Evolutionary conservation across 2,113 vertebrate genomes (phyloP).

Genomic region (Candoia aspera): DNA sequence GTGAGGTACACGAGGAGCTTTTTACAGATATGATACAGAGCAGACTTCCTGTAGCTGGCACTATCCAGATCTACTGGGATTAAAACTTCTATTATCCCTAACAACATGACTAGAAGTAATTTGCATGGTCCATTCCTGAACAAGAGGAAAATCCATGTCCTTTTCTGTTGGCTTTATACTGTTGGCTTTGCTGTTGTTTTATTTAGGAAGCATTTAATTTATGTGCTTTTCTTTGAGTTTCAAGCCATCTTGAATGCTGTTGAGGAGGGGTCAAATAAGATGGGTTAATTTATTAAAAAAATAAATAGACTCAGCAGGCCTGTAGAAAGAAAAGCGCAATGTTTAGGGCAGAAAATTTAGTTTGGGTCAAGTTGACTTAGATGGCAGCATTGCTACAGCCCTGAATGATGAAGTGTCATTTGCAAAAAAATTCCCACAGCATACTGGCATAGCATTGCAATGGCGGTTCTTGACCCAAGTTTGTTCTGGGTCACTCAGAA

Average conservation of each 20-base stretch:
- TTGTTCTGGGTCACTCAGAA: constrained; percentile 33
- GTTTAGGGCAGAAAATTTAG: not conserved
- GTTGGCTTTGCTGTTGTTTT: not conserved
- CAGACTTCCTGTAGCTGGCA: not conserved
- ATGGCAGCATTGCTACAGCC: not conserved
- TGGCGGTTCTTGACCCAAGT: constrained; percentile 1
- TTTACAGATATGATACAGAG: not conserved
- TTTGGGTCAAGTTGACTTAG: constrained; percentile 19
- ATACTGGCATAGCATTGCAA: not conserved
- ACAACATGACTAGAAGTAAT: not conserved
- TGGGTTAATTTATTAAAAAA: not conserved
- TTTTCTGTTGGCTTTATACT: not conserved
- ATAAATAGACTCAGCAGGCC: not conserved
- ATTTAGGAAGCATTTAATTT: not conserved
- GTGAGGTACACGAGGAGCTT: not conserved
- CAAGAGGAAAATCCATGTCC: not conserved
- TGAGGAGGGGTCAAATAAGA: not conserved
- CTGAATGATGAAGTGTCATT: not conserved
- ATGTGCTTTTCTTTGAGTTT: not conserved
- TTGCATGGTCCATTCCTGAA: not conserved
- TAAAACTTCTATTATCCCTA: not conserved
- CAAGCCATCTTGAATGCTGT: not conserved
- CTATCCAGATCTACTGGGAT: not conserved
- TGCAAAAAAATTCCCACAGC: constrained; percentile 4
- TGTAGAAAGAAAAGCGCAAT: not conserved